phyloP scores from a whole-genome alignment of 2,888 invertebrate species.

The Parasteatoda lunata region DNA sequence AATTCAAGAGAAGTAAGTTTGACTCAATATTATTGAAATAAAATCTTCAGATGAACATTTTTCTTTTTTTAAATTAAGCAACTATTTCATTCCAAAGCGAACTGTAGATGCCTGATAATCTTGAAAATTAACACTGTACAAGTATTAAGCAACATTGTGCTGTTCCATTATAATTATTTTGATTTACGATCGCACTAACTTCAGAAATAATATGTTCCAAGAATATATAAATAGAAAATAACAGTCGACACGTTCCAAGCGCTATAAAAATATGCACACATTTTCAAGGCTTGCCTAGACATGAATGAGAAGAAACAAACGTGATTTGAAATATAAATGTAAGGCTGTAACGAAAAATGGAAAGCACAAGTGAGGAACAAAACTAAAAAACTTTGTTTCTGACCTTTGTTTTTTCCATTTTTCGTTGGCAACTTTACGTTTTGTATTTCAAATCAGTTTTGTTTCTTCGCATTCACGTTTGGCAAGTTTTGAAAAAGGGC shows the following conservation, averaged over 20 bases:
- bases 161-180: not conserved
- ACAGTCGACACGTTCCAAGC: not conserved
- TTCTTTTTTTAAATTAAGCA: not conserved
- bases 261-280: not conserved
- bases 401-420: no score
- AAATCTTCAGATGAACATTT: not conserved
- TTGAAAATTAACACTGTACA: not conserved
- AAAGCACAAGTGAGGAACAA: no score
- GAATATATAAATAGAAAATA: no score
- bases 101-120: not conserved
- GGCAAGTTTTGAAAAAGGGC: no score
- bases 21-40: no score
- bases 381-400: no score
- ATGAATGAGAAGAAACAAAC: no score
- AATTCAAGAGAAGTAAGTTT: conserved; percentile 11
- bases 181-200: not conserved
- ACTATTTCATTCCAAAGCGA: not conserved
- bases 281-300: not conserved
- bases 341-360: no score
- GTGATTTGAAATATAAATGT: no score
- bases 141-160: not conserved
- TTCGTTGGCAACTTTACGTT: no score
- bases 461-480: no score
- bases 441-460: no score
- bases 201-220: not conserved